phyloP scores from a whole-genome alignment of 2,888 invertebrate species.

The Herminia tarsipennalis region DNA sequence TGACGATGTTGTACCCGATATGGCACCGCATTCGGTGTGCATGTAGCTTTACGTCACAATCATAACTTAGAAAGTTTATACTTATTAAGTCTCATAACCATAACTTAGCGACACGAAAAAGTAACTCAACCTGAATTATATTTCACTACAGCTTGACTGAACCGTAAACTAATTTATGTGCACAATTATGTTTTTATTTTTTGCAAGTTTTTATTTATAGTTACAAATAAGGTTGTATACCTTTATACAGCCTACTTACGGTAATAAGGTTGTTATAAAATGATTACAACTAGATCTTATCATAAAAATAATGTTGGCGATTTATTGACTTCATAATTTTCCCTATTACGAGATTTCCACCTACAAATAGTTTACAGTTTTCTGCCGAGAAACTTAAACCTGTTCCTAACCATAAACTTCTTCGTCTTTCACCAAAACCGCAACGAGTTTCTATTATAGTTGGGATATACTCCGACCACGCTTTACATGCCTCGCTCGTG shows the following conservation, averaged over 20 bases:
- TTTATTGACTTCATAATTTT: too few species aligned
- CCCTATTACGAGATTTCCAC: too few species aligned
- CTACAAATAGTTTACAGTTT: slow-evolving; percentile 49
- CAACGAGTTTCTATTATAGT: slow-evolving; percentile 27
- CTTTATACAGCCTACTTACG: too few species aligned
- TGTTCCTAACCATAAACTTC: slow-evolving; percentile 67
- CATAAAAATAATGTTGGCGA: too few species aligned
- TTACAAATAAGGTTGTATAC: too few species aligned
- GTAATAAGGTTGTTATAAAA: too few species aligned
- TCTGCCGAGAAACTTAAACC: slow-evolving; percentile 53
- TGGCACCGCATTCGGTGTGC: slow-evolving; percentile 21
- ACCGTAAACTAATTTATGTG: too few species aligned
- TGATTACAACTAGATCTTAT: too few species aligned
- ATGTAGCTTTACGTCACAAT: slow-evolving; percentile 37
- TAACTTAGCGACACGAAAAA: slow-evolving; percentile 9
- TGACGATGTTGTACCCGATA: slow-evolving; percentile 51
- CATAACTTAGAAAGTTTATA: slow-evolving; percentile 23
- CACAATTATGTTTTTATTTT: too few species aligned
- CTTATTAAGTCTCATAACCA: slow-evolving; percentile 1
- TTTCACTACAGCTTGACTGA: too few species aligned
- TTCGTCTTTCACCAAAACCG: slow-evolving; percentile 49
- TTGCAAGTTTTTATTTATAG: too few species aligned
- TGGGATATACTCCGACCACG: slow-evolving; percentile 30
- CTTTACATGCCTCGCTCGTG: slow-evolving; percentile 58
- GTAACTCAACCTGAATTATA: slow-evolving; percentile 30